These are phyloP conservation scores for Iguana delicatissima DNA, from an alignment of 2,797 vertebrate species.

Conservation along the genomic window DNA sequence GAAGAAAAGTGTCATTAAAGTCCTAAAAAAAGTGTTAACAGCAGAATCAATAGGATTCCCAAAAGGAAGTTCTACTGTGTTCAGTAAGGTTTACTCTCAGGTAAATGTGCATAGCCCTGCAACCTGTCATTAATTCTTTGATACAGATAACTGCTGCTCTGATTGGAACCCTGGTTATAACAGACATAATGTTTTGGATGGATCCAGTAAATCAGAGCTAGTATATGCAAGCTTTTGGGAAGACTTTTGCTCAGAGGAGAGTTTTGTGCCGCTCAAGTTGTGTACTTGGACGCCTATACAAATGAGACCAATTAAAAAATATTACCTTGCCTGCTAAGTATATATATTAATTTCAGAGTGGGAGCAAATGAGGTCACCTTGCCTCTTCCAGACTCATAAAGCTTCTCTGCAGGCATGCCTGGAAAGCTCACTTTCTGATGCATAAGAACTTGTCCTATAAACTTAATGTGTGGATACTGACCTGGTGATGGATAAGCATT, in stretches of 20 bases:
- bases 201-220: background rate
- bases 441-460: background rate
- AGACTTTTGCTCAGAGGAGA: background rate
- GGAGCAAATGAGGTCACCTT: constrained; percentile 22
- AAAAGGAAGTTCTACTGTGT: background rate
- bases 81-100: background rate
- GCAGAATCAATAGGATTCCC: background rate
- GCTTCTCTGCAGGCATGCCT: background rate
- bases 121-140: background rate
- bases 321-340: constrained; percentile 13
- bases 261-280: background rate
- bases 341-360: constrained; percentile 23
- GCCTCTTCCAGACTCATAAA: constrained; percentile 13
- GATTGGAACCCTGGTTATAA: background rate
- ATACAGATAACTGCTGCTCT: background rate
- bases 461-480: background rate
- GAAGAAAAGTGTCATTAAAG: background rate
- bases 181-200: too few species aligned
- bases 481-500: background rate
- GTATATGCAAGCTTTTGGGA: background rate
- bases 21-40: background rate
- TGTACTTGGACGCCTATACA: background rate
- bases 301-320: constrained; percentile 24
- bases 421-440: background rate
- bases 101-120: background rate